These are phyloP conservation scores for Scalopus aquaticus DNA, from an alignment of 2,113 vertebrate species.

Conservation along the genomic window DNA sequence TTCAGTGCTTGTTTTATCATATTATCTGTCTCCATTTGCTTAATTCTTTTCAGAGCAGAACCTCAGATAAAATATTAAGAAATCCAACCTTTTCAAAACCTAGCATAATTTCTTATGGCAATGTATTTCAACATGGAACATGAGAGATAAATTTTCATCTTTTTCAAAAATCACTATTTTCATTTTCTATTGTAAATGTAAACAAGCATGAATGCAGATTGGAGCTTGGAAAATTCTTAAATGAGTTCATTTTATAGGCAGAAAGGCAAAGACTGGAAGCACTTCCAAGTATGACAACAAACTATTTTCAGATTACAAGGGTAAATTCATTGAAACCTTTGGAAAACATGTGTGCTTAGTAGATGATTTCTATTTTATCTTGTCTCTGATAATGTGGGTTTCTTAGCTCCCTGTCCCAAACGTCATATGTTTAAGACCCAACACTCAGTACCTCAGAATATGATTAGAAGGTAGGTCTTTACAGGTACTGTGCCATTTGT, in stretches of 20 bases:
- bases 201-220: neutral
- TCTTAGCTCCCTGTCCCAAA: neutral
- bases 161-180: neutral
- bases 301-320: neutral
- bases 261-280: neutral
- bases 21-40: rapidly evolving
- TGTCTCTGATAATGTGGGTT: neutral
- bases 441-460: neutral
- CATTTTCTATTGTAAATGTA: neutral
- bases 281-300: neutral
- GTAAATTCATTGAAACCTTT: neutral
- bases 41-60: neutral
- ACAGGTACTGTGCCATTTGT: neutral
- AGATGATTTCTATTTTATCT: neutral
- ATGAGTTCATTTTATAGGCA: neutral
- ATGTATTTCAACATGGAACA: neutral
- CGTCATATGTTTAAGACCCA: neutral
- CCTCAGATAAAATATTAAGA: neutral
- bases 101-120: neutral
- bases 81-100: neutral
- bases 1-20: neutral
- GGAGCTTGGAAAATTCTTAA: neutral
- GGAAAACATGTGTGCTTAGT: neutral
- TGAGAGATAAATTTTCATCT: neutral
- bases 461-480: neutral